phyloP scores from a whole-genome alignment of 2,113 vertebrate species.

The Clarias gariepinus region DNA sequence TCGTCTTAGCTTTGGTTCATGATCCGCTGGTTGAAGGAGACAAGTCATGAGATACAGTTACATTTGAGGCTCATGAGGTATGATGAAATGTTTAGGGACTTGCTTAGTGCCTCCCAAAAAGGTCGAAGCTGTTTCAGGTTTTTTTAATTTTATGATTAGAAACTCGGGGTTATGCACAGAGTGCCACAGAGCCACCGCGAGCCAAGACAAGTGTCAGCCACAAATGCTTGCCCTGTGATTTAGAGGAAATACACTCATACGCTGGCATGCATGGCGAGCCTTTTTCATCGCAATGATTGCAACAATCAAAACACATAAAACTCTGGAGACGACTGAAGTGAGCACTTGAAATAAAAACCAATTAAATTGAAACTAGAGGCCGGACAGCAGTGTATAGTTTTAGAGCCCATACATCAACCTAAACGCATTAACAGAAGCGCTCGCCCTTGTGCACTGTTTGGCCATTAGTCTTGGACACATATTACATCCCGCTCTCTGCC shows the following conservation, averaged over 20 bases:
- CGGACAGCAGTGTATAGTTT: constrained; percentile 29
- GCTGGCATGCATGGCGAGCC: constrained; percentile 9
- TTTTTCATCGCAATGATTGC: constrained; percentile 41
- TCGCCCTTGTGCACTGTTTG: constrained; percentile 46
- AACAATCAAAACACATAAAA: constrained; percentile 49
- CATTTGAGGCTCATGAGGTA: neutral
- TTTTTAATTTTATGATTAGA: constrained; percentile 16
- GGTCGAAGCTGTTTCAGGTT: constrained; percentile 9
- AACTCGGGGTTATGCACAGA: neutral
- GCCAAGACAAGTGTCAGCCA: constrained; percentile 8
- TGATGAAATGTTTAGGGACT: neutral
- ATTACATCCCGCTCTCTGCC: constrained; percentile 53
- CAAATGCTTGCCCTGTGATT: constrained; percentile 6
- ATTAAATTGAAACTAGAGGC: constrained; percentile 50
- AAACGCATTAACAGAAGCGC: constrained; percentile 58
- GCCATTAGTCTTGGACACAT: constrained; percentile 58
- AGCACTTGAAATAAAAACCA: constrained; percentile 53
- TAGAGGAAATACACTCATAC: constrained; percentile 8
- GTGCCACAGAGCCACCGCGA: neutral
- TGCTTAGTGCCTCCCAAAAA: neutral
- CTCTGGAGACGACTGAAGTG: constrained; percentile 41
- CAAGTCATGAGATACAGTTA: neutral
- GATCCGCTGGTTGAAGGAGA: neutral
- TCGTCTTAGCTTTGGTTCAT: constrained; percentile 5
- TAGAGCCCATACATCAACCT: constrained; percentile 57